Evolutionary conservation across 2,888 invertebrate species (phyloP).

Genomic region (Tenthredo scrophulariae): DNA sequence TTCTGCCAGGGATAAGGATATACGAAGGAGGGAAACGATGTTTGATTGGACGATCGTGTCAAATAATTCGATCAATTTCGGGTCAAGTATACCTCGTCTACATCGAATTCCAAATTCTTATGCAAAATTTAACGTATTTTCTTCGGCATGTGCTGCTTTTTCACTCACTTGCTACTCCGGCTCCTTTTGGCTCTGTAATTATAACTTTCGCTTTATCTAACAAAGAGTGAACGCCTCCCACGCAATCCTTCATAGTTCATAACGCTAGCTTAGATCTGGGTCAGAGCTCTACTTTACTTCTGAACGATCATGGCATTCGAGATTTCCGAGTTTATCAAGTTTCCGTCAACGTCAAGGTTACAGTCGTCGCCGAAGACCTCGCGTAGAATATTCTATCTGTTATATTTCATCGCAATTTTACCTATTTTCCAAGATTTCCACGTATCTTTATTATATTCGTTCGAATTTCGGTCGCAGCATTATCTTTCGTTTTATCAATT

Average conservation of each 20-base stretch:
- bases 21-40: background rate
- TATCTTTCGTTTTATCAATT: background rate
- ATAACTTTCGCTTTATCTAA: conserved; percentile 8
- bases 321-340: background rate
- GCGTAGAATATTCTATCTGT: background rate
- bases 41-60: background rate
- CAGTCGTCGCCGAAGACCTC: background rate
- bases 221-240: conserved; percentile 3
- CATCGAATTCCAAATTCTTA: background rate
- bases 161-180: background rate
- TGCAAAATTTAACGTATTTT: background rate
- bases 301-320: conserved; percentile 18
- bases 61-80: background rate
- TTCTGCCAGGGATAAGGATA: background rate
- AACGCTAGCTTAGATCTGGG: conserved; percentile 21
- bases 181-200: background rate
- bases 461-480: background rate
- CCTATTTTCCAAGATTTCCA: background rate
- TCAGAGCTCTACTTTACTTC: background rate
- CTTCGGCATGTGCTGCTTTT: background rate
- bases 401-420: background rate
- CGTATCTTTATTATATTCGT: background rate
- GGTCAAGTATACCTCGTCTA: background rate
- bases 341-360: conserved; percentile 1
- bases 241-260: conserved; percentile 24